These are phyloP conservation scores for Steinernema carpocapsae DNA, from an alignment of 2,888 invertebrate genomes.

Conservation along the genomic window DNA sequence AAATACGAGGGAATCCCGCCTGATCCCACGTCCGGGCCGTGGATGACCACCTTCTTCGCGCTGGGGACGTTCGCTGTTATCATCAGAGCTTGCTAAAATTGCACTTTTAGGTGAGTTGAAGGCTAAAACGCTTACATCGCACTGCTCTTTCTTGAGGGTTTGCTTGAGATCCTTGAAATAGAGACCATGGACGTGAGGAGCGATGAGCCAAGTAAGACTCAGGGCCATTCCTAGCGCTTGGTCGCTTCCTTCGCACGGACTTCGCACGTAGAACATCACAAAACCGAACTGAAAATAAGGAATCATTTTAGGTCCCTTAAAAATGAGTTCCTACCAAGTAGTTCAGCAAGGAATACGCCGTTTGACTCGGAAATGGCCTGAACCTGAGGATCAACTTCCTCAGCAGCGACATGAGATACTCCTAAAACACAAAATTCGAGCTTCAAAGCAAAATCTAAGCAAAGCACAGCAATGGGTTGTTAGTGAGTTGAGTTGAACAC, in stretches of 20 bases:
- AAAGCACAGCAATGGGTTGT: slow-evolving; percentile 22
- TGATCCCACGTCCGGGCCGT: slow-evolving; percentile 77
- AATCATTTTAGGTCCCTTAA: neutral
- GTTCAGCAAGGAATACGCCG: slow-evolving; percentile 96
- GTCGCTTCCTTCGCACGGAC: slow-evolving; percentile 92
- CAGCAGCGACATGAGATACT: slow-evolving; percentile 89
- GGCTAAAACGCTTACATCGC: slow-evolving; percentile 77
- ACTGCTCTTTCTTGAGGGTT: slow-evolving; percentile 96
- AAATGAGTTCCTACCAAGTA: slow-evolving; percentile 78
- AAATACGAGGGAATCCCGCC: slow-evolving; percentile 97
- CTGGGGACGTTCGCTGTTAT: slow-evolving; percentile 98
- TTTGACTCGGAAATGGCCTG: slow-evolving; percentile 77
- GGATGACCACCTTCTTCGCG: slow-evolving; percentile 82
- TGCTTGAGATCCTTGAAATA: slow-evolving; percentile 99
- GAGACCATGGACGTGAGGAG: slow-evolving; percentile 96
- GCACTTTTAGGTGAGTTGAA: neutral
- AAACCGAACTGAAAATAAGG: slow-evolving; percentile 81
- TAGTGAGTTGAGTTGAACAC: slow-evolving; percentile 2
- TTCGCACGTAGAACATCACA: slow-evolving; percentile 97
- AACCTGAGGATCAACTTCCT: slow-evolving; percentile 82
- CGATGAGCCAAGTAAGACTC: slow-evolving; percentile 95
- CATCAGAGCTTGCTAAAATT: slow-evolving; percentile 80
- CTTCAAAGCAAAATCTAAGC: neutral
- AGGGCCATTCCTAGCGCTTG: slow-evolving; percentile 91
- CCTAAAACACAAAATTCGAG: slow-evolving; percentile 77